These are phyloP conservation scores for Drosophila stalkeri DNA, from an alignment of 2,888 invertebrate genomes.

Conservation along the genomic window DNA sequence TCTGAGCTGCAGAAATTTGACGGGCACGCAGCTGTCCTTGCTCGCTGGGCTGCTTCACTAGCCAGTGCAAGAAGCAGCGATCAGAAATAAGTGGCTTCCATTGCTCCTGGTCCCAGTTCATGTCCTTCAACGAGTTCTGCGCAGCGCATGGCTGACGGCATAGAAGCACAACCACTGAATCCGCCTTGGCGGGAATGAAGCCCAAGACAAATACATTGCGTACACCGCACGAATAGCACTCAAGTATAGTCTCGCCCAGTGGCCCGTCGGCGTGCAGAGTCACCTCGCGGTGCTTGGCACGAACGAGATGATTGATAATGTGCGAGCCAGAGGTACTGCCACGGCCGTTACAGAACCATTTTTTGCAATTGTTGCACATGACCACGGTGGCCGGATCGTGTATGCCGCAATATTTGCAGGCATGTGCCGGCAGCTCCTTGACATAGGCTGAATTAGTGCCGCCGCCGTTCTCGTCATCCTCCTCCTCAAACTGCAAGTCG, in stretches of 20 bases:
- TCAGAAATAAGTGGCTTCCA: slow-evolving; percentile 99
- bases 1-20: slow-evolving; percentile 98
- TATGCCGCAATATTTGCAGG: slow-evolving; percentile 99
- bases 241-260: slow-evolving; percentile 97
- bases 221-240: slow-evolving; percentile 99
- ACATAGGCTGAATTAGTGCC: slow-evolving; percentile 90
- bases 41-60: slow-evolving; percentile 98
- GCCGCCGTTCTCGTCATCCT: slow-evolving; percentile 93
- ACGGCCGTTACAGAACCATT: slow-evolving; percentile 99
- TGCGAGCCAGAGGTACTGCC: slow-evolving; percentile 99
- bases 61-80: slow-evolving; percentile 97
- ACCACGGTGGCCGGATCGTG: slow-evolving; percentile 91
- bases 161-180: slow-evolving; percentile 98
- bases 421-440: slow-evolving; percentile 96
- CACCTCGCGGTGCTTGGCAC: slow-evolving; percentile 99
- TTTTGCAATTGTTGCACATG: slow-evolving; percentile 99
- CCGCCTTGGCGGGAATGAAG: slow-evolving; percentile 99
- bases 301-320: slow-evolving; percentile 98
- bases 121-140: slow-evolving; percentile 98
- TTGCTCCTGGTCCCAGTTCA: slow-evolving; percentile 99
- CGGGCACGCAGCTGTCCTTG: slow-evolving; percentile 97
- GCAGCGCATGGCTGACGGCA: slow-evolving; percentile 99
- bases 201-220: slow-evolving; percentile 99
- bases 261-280: slow-evolving; percentile 98
- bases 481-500: slow-evolving; percentile 87